Conservation (phyloP, 2,113 vertebrate species). For the Sorex araneus region DNA sequence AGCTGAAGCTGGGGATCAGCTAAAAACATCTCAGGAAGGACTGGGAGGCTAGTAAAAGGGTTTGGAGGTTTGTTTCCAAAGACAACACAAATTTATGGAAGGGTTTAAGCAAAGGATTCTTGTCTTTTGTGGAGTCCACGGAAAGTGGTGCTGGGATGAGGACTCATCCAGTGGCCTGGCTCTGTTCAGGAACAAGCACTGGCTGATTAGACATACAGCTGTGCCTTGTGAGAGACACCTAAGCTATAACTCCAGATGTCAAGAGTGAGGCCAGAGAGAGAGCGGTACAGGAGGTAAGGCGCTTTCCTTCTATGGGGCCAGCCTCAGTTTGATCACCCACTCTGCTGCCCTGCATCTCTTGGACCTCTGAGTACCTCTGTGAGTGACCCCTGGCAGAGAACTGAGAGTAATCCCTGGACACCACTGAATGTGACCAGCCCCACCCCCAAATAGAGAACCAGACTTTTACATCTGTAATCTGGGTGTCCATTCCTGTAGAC, state of each 20-base stretch:
- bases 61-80: slow-evolving; percentile 48
- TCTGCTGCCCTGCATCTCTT: too few relatives aligned
- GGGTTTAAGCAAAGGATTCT: neutral
- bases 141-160: neutral
- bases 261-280: too few relatives aligned
- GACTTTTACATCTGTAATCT: neutral
- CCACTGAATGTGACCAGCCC: neutral
- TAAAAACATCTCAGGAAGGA: neutral
- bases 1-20: neutral
- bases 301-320: too few relatives aligned
- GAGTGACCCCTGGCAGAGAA: too few relatives aligned
- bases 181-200: neutral
- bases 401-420: too few relatives aligned
- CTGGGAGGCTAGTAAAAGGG: neutral
- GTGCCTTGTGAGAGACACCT: too few relatives aligned
- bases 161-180: neutral
- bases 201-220: neutral
- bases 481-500: neutral
- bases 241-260: too few relatives aligned
- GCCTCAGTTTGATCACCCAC: too few relatives aligned
- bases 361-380: too few relatives aligned
- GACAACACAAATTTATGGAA: neutral
- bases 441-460: neutral
- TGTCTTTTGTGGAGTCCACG: neutral
- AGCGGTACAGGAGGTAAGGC: too few relatives aligned